Evolutionary conservation across 2,113 vertebrate species (phyloP), one percentile per base, ranked within the genome.

Genomic region (Rhabdomys dilectus): DNA sequence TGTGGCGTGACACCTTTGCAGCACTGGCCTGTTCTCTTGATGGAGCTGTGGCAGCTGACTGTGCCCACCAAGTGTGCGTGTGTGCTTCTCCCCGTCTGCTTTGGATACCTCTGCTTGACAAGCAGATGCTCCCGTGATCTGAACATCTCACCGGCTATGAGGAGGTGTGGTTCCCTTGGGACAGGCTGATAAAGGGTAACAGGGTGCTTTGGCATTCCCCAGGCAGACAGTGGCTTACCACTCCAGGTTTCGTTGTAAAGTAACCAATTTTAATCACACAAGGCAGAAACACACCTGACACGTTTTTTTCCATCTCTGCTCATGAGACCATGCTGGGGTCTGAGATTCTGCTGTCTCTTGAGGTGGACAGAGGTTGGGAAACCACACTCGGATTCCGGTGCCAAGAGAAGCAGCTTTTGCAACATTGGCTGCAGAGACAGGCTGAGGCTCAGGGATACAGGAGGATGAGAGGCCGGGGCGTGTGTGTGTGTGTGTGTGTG

Each of bases 101-200:
- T 70, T 72, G 60, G 34, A 42, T 9, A 0, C 45, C 51, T 75
- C 53, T 53, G 12, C 42, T 51, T 51, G 12, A 48, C 39, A 64
- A 42, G 34, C 22, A 45, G 13, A 21, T 2, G 12, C 75, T 81
- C 68, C 92, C n/a, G 1, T 24, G 11, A 8, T 19, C 34, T 31
- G 62, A 42, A 21, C 5, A 19, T 15, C 7, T 39, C 22, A 0
- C 16, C 29, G 26, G 0, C 53, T 88, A 0, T 70, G 11, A 29
- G 56, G 6, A 36, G 48, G n/a, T 29, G 1, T 9, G 0, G 31
- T 51, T 42, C 42, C 1, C 1, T 0, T 1, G 5, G 73, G 42
- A 56, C 60, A 64, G 72, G 5, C 16, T 29, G 48, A 53, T 39
- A 10, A 68, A 19, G 8, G 5, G 7, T 24, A 31, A 39, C 22